Evolutionary conservation across 2,797 vertebrate species (phyloP).

Genomic region (Xiphorhynchus erythropygius): DNA sequence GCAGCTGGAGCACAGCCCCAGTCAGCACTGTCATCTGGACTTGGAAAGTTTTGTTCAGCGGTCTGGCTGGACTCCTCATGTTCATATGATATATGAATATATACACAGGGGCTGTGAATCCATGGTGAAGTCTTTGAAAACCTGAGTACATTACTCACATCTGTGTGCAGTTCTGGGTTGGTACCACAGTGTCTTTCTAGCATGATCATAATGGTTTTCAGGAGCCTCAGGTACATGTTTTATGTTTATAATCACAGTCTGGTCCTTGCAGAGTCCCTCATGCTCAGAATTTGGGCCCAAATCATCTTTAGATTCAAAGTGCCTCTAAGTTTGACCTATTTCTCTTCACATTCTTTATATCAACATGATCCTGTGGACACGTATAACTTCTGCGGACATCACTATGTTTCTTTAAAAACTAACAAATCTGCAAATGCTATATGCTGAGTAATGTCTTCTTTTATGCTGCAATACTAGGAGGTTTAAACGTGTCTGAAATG

Average conservation of each 20-base stretch:
- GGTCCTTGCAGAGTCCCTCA: not conserved
- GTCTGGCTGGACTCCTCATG: not conserved
- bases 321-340: not conserved
- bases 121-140: not conserved
- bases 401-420: not conserved
- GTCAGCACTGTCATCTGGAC: not conserved
- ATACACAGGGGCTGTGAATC: not conserved
- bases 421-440: not conserved
- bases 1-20: not conserved
- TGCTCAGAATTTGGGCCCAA: not conserved
- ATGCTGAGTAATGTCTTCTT: slow-evolving; percentile 12
- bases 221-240: not conserved
- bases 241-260: not conserved
- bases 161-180: not conserved
- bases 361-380: not conserved
- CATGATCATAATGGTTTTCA: not conserved
- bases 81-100: not conserved
- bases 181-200: not conserved
- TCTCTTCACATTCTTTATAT: not conserved
- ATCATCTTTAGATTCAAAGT: not conserved
- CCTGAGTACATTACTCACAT: not conserved
- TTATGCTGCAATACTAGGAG: not conserved
- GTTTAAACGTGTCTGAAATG: slow-evolving; percentile 14
- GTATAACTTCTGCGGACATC: not conserved
- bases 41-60: not conserved